A percentile compares a stretch with the other conserved stretches of the same genome.
Evolutionary conservation across 2,888 invertebrate genomes (phyloP).

Genomic region (Pantelozetes paolii): DNA sequence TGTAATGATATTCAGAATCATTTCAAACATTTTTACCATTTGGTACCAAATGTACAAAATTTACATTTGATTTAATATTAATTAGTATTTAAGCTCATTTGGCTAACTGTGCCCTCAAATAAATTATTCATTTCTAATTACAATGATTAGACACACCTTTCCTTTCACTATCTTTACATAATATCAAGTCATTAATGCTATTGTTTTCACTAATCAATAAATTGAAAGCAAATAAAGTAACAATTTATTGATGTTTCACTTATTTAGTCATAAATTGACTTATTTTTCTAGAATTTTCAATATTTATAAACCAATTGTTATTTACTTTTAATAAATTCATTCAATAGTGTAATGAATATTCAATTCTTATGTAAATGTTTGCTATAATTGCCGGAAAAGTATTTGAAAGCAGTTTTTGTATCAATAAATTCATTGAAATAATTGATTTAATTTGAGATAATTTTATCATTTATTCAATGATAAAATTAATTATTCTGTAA

Average conservation of each 20-base stretch:
- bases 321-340: background rate
- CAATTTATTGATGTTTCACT: background rate
- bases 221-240: no score
- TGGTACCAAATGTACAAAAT: background rate
- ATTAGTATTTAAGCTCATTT: background rate
- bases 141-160: no score
- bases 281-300: background rate
- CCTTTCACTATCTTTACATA: conserved; percentile 5
- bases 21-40: background rate
- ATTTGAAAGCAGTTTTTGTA: no score
- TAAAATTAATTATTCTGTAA: no score
- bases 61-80: background rate
- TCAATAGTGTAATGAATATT: no score
- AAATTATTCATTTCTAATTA: background rate
- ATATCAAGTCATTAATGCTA: background rate
- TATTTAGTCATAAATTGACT: background rate
- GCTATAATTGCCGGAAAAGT: no score
- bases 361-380: no score
- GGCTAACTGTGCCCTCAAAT: background rate
- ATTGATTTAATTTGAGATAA: no score
- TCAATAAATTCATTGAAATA: no score
- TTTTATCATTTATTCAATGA: no score
- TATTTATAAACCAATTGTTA: background rate
- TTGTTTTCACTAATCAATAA: background rate
- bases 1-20: conserved; percentile 26